Base-by-base conservation (phyloP, 2,113 vertebrate species). In the Rhegmatorhina hoffmannsi region DNA sequence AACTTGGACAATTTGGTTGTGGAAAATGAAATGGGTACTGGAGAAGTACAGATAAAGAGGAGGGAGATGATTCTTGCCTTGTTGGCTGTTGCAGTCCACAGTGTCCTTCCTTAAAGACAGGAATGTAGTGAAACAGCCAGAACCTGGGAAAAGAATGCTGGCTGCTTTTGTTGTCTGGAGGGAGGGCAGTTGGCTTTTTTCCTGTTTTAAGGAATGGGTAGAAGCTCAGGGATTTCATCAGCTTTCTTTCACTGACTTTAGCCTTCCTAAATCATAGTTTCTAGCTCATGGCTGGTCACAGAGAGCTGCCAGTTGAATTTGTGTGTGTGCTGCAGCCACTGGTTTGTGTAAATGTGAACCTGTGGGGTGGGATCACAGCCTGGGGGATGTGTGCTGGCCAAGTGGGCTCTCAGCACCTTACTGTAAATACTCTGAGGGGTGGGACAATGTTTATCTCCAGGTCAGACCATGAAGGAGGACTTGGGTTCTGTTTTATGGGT, bases 361-460 rank as follows among this genome's bases (percentile, higher is more conserved):
- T 1, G 0, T 29, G 3, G 3, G 21, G 12, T 49, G 60, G 47
- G 73, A 12, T 62, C 6, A 1, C 3, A 7, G 29, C 25, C 17
- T 0, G 4, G 1, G 44, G 50, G 10, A 7, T 17, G 16, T 25
- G 43, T 8, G 21, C 34, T 58, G 68, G 43, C 29, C 72, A 38
- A 36, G 18, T 33, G 46, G 14, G 7, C 28, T 56, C 40, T 40
- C 13, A 11, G 28, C 44, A 13, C 50, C 11, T 55, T 2, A 7
- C 36, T 14, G 4, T 14, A 26, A 52, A 52, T 43, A 24, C 1
- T 7, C 33, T 52, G 36, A 13, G 73, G 49, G 17, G 13, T 15
- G 12, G 4, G 18, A 62, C 78, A 63, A 47, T 0, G 0, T 28
- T 58, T n/a, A 31, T 59, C 79, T 82, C 76, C 55, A 36, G 43